Evolutionary conservation across 2,888 invertebrate species (phyloP), one percentile per base, ranked within the genome.

Genomic region (Drosophila formosana): DNA sequence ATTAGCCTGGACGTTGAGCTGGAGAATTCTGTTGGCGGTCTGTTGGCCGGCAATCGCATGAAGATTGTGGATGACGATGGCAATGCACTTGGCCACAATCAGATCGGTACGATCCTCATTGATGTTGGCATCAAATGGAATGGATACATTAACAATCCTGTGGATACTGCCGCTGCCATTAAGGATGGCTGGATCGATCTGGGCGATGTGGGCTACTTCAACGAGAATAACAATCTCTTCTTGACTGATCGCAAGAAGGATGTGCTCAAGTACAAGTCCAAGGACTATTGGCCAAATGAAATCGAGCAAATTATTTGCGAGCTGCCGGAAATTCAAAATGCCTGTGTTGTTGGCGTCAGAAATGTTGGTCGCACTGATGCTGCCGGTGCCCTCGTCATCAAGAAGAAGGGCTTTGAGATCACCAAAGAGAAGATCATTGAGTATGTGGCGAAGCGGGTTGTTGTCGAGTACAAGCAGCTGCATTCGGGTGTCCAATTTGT

Each of bases 201-300:
- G 0, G 92, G 92, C 0, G 92, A 92, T 60, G 39, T 91, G 37
- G 92, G 92, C 7, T 84, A 89, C 51, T 89, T 92, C 58, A 91
- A 92, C 47, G 71, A 84, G 3, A 81, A 89, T 1, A 88, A 90
- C 26, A 76, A 69, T 66, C 68, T 91, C 4, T 88, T 76, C 69
- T 41, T 91, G 7, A 77, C 81, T 13, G 92, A 87, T 65, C 86
- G 92, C 6, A 90, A 87, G 58, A 92, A 91, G 73, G 91, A 92
- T 11, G 80, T 89, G 32, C 60, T 91, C 3, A 91, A 90, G 66
- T 91, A 89, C 70, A 72, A 85, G 7, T 79, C 82, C n/a, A 85
- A 78, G 70, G 81, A 88, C 30, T 83, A 84, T 11, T 90, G 76
- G 68, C 90, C 90, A 53, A 76, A 72, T 8, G 90, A 90, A 52